A percentile compares a stretch with the other conserved stretches of the same genome.
Conservation (phyloP, 2,113 vertebrate species). For the Abramis brama region DNA sequence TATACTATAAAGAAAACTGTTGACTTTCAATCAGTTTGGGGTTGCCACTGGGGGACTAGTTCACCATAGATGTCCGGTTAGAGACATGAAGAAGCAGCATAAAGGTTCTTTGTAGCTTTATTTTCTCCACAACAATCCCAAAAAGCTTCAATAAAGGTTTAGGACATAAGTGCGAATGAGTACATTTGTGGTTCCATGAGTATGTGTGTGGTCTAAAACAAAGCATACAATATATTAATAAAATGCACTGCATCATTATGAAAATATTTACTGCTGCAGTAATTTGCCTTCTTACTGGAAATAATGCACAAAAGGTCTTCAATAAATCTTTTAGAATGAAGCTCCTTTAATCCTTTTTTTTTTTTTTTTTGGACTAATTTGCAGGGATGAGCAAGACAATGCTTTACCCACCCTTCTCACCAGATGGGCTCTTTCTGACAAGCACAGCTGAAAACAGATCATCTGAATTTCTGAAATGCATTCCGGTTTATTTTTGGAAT, state of each 20-base stretch:
- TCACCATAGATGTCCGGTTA: no score
- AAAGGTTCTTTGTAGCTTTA: no score
- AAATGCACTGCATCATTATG: neutral
- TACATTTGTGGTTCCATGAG: no score
- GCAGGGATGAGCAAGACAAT: neutral
- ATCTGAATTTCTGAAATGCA: constrained; percentile 63
- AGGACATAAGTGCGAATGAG: no score
- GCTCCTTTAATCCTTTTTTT: constrained; percentile 29
- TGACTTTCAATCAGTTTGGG: no score
- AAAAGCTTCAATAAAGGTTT: no score
- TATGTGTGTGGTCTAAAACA: no score
- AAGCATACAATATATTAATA: no score
- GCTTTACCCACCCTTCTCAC: constrained; percentile 6
- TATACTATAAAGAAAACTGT: no score
- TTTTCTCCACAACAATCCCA: no score
- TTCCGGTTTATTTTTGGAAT: constrained; percentile 70
- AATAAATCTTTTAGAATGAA: neutral
- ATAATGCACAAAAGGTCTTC: neutral
- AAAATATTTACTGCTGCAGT: neutral
- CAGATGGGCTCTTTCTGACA: constrained; percentile 41
- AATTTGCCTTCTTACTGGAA: neutral
- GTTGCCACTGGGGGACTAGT: no score
- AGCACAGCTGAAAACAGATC: constrained; percentile 39
- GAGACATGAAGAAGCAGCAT: no score
- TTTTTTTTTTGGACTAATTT: constrained; percentile 46